phyloP scores from a whole-genome alignment of 1,140 invertebrate species.

The Archivesica marissinica region DNA sequence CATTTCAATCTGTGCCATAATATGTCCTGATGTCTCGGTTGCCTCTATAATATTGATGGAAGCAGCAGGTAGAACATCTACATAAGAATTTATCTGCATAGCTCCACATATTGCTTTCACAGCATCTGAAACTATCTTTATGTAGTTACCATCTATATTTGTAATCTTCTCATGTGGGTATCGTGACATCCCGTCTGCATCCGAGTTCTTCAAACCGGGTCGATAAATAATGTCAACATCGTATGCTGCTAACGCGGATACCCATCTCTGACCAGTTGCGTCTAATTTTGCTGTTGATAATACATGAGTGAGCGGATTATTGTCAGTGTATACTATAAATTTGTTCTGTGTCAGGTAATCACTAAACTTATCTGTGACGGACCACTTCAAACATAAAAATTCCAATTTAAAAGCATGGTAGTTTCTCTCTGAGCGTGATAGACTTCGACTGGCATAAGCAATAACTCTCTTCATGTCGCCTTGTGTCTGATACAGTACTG shows the following conservation, averaged over 20 bases:
- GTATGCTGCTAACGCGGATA: conserved; percentile 8
- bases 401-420: conserved; percentile 26
- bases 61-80: background rate
- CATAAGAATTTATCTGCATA: background rate
- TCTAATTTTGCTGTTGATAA: conserved; percentile 19
- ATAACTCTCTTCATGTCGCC: conserved; percentile 1
- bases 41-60: conserved; percentile 10
- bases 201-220: conserved; percentile 6
- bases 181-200: conserved; percentile 24
- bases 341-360: conserved; percentile 25
- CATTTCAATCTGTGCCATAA: background rate
- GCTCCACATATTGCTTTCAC: conserved; percentile 22
- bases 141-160: background rate
- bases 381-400: conserved; percentile 35
- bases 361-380: conserved; percentile 8
- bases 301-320: conserved; percentile 32
- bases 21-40: background rate
- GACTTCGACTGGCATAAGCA: conserved; percentile 18
- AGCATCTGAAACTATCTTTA: background rate
- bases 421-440: conserved; percentile 7
- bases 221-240: conserved; percentile 32
- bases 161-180: background rate
- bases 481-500: conserved; percentile 23
- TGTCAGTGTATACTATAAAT: conserved; percentile 28
- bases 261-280: conserved; percentile 18